phyloP scores from a whole-genome alignment of 2,888 invertebrate species.

The Zonitis immaculata region DNA sequence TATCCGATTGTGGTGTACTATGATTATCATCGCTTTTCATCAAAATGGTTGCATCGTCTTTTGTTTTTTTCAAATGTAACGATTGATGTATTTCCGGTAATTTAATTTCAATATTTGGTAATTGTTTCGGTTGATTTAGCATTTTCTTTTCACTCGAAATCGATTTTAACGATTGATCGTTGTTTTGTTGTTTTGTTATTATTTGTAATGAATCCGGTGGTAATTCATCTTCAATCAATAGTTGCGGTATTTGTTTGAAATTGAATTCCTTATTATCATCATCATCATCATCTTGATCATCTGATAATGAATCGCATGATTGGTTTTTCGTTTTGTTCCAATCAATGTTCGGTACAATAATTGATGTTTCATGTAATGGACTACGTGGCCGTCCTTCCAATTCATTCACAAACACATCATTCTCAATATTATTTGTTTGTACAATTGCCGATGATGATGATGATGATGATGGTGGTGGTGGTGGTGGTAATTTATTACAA shows the following conservation, averaged over 20 bases:
- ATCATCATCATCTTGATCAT: constrained; percentile 20
- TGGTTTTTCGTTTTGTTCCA: constrained; percentile 54
- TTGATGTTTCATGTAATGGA: constrained; percentile 61
- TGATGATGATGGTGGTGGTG: constrained; percentile 17
- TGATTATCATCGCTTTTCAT: constrained; percentile 29
- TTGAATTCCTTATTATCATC: constrained; percentile 32
- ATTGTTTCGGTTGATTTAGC: constrained; percentile 46
- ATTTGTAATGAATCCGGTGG: constrained; percentile 38
- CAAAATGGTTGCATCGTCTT: constrained; percentile 28
- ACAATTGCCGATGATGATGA: background rate
- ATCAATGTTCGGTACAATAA: constrained; percentile 60
- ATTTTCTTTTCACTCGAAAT: constrained; percentile 44
- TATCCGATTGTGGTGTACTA: constrained; percentile 28
- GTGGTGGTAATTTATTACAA: constrained; percentile 49
- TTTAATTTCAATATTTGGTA: constrained; percentile 38
- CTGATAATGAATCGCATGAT: constrained; percentile 48
- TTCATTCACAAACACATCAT: constrained; percentile 38
- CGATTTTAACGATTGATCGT: constrained; percentile 37
- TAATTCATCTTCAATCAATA: constrained; percentile 34
- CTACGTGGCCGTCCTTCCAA: constrained; percentile 54
- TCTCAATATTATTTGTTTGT: too few relatives aligned
- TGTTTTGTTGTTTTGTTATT: constrained; percentile 14
- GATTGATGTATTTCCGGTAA: constrained; percentile 37
- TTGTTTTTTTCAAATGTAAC: constrained; percentile 33
- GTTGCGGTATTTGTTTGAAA: constrained; percentile 31